These are phyloP conservation scores for Anhinga rufa DNA, from an alignment of 2,113 vertebrate species.

Conservation along the genomic window DNA sequence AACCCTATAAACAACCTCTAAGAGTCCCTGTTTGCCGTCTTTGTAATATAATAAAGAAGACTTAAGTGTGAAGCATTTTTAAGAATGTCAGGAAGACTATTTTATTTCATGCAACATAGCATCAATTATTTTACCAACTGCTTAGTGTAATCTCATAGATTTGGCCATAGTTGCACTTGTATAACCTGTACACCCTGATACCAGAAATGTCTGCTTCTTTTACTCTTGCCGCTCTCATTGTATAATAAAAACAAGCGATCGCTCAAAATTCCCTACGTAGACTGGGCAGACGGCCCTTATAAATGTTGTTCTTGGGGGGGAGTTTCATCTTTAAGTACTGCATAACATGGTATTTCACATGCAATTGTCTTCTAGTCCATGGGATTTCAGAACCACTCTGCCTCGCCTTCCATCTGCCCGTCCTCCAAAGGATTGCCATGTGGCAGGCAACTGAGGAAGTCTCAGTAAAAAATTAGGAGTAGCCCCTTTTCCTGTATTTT, in stretches of 20 bases:
- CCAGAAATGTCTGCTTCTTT: not conserved
- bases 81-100: not conserved
- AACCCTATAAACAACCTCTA: not conserved
- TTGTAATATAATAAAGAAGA: not conserved
- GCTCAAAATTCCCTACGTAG: not conserved
- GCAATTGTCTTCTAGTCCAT: not conserved
- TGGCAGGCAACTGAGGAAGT: not conserved
- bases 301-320: not conserved
- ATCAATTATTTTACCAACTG: not conserved
- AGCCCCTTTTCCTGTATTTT: not conserved
- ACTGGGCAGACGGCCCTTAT: not conserved
- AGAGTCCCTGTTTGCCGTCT: not conserved
- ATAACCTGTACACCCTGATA: not conserved
- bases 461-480: not conserved
- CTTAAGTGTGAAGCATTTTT: not conserved
- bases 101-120: not conserved
- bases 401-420: fast-evolving
- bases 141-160: not conserved
- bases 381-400: not conserved
- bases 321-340: not conserved
- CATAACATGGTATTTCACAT: not conserved
- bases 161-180: not conserved
- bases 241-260: not conserved
- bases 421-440: not conserved
- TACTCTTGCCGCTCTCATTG: not conserved